Evolutionary conservation across 2,113 vertebrate species (phyloP).

Genomic region (Microcebus lehilahytsara): DNA sequence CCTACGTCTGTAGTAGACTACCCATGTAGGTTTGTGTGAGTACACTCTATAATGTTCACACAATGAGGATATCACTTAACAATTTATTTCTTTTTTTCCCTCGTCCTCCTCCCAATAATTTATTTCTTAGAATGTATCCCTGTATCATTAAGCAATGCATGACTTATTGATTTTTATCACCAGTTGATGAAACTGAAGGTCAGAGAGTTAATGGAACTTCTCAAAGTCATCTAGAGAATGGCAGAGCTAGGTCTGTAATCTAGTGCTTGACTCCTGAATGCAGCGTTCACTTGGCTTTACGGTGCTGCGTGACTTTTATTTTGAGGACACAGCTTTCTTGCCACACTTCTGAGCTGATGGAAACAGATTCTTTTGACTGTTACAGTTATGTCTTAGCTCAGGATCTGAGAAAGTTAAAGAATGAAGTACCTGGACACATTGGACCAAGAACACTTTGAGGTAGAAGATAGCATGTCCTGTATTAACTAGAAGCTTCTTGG

Average conservation of each 20-base stretch:
- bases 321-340: not conserved
- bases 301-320: not conserved
- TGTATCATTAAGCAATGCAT: not conserved
- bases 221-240: not conserved
- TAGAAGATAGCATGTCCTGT: not conserved
- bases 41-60: not conserved
- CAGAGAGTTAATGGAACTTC: not conserved
- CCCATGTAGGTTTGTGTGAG: not conserved
- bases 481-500: not conserved
- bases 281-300: not conserved
- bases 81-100: no score
- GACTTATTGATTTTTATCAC: not conserved
- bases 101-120: no score
- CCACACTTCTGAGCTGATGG: not conserved
- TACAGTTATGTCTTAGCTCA: not conserved
- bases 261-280: not conserved
- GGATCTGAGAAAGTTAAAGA: not conserved
- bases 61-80: not conserved
- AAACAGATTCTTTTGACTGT: not conserved
- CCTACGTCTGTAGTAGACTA: not conserved
- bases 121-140: not conserved
- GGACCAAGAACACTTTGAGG: not conserved
- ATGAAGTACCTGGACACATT: not conserved
- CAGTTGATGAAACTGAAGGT: not conserved
- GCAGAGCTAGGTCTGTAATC: not conserved